These are phyloP conservation scores for Omphaloscelis lunosa DNA, from an alignment of 2,888 invertebrate species.

Conservation along the genomic window DNA sequence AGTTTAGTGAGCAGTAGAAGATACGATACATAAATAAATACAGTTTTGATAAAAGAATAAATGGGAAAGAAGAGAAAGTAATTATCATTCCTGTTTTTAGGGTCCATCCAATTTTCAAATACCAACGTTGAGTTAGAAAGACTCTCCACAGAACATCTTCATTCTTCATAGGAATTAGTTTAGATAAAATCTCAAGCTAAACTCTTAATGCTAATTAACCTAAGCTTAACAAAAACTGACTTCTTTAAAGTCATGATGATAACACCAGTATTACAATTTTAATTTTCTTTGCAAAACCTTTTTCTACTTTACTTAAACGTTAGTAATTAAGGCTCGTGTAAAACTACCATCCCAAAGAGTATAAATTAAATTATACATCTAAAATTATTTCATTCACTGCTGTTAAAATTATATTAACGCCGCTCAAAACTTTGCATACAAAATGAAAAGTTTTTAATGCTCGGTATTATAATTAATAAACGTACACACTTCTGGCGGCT, in stretches of 20 bases:
- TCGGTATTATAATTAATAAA: slow-evolving; percentile 50
- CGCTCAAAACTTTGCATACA: slow-evolving; percentile 58
- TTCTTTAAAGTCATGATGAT: background rate
- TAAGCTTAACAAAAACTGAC: slow-evolving; percentile 2
- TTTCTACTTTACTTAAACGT: slow-evolving; percentile 7
- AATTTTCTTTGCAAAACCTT: slow-evolving; percentile 24
- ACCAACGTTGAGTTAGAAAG: background rate
- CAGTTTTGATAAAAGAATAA: background rate
- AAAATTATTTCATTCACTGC: slow-evolving; percentile 59
- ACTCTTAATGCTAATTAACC: slow-evolving; percentile 17
- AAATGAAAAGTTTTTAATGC: slow-evolving; percentile 61
- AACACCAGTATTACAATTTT: slow-evolving; percentile 24
- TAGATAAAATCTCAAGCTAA: background rate
- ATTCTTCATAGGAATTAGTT: background rate
- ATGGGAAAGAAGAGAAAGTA: background rate
- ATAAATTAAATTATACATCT: slow-evolving; percentile 49
- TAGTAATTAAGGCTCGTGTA: slow-evolving; percentile 23
- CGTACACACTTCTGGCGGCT: slow-evolving; percentile 32
- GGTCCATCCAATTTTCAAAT: background rate
- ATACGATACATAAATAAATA: background rate
- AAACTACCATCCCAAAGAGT: slow-evolving; percentile 21
- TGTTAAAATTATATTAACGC: slow-evolving; percentile 61
- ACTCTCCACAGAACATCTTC: too few relatives aligned
- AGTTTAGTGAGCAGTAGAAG: slow-evolving; percentile 12
- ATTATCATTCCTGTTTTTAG: too few relatives aligned